These are phyloP conservation scores for Oscheius sp. DNA, from an alignment of 2,888 invertebrate species.

Conservation along the genomic window DNA sequence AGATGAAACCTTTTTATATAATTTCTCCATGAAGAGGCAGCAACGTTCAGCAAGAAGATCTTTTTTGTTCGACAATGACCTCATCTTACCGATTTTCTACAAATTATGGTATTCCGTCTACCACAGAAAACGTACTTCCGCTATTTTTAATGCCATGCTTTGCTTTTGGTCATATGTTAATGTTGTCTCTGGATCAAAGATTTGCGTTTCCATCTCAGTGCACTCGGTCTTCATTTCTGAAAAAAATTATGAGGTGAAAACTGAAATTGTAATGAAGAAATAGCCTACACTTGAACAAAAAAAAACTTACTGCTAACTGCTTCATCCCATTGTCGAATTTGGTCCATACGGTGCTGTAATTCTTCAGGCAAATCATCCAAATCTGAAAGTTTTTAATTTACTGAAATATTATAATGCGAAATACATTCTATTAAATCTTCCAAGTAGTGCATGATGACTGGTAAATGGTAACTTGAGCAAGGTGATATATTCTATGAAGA, in stretches of 20 bases:
- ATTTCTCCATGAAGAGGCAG: conserved; percentile 37
- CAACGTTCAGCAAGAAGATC: conserved; percentile 82
- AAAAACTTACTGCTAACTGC: conserved; percentile 24
- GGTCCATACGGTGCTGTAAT: conserved; percentile 15
- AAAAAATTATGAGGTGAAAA: conserved; percentile 8
- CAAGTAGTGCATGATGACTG: conserved; percentile 37
- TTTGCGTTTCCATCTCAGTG: conserved; percentile 2
- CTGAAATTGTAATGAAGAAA: neutral
- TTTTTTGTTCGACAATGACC: conserved; percentile 96
- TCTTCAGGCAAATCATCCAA: conserved; percentile 38
- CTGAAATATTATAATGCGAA: neutral
- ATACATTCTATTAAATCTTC: conserved; percentile 37
- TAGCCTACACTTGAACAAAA: neutral
- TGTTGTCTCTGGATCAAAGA: neutral
- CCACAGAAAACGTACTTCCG: neutral
- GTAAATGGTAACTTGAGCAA: conserved; percentile 13
- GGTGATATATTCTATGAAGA: too few species aligned
- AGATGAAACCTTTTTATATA: conserved; percentile 13
- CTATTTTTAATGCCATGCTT: neutral
- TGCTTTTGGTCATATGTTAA: conserved; percentile 6
- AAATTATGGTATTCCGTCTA: conserved; percentile 21
- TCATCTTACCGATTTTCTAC: conserved; percentile 86
- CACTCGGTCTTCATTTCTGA: conserved; percentile 7
- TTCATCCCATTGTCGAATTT: conserved; percentile 29
- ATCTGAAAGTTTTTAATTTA: conserved; percentile 13